Conservation (phyloP, 2,888 invertebrate species). For the Acanthosepion pharaonis region DNA sequence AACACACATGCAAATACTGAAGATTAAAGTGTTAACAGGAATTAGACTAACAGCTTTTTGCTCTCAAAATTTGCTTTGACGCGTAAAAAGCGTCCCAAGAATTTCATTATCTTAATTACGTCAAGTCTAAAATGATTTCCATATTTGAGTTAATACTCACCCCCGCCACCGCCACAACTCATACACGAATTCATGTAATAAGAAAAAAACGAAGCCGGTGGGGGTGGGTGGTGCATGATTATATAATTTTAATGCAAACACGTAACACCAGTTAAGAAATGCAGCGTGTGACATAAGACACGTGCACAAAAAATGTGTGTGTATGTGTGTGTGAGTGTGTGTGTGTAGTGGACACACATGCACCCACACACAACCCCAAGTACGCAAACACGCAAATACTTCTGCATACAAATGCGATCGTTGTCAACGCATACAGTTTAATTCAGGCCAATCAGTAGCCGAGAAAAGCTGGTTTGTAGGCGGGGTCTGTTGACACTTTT, state of each 20-base stretch:
- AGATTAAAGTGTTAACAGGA: not conserved
- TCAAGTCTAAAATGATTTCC: not conserved
- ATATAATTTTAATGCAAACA: not conserved
- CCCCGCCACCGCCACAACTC: not conserved
- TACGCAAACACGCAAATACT: not conserved
- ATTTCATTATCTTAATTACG: not conserved
- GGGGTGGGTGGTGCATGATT: not conserved
- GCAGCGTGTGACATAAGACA: not conserved
- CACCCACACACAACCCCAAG: not conserved
- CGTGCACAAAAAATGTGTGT: not conserved
- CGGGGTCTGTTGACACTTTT: not conserved
- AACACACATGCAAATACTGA: too few relatives aligned
- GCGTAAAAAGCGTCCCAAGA: not conserved
- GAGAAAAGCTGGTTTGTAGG: not conserved
- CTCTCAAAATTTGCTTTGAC: not conserved
- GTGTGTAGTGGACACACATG: not conserved
- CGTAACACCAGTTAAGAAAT: not conserved
- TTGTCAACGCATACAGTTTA: not conserved
- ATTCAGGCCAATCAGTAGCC: not conserved
- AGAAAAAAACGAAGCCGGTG: not conserved
- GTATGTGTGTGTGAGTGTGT: not conserved
- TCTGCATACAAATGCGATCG: not conserved
- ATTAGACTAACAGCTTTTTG: not conserved
- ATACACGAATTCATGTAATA: too few relatives aligned
- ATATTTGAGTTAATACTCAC: not conserved